Conservation (phyloP, 92 coral and sea anemone genomes). For the Plumapathes pennacea region DNA sequence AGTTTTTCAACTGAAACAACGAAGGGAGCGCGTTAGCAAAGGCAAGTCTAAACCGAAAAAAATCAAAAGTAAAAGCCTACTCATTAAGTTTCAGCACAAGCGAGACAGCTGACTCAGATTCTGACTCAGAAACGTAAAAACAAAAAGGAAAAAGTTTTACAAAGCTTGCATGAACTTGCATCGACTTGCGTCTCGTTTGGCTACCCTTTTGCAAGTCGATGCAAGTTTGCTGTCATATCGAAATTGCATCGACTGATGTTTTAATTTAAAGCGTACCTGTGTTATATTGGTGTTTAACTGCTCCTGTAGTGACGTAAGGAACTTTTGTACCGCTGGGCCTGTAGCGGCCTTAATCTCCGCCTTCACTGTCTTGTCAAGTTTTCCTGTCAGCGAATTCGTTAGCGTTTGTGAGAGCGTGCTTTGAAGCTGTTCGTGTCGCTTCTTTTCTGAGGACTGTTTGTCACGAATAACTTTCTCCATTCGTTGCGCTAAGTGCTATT, state of each 20-base stretch:
- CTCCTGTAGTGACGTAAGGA: slow-evolving; percentile 71
- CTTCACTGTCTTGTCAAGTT: slow-evolving; percentile 83
- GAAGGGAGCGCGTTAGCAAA: no score
- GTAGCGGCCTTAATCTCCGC: slow-evolving; percentile 84
- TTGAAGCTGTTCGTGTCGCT: slow-evolving; percentile 82
- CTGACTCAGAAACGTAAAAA: no score
- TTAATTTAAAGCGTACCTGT: slow-evolving; percentile 50
- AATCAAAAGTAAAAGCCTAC: no score
- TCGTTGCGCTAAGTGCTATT: slow-evolving; percentile 81
- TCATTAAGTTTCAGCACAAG: no score
- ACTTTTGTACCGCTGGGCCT: slow-evolving; percentile 82
- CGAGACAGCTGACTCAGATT: no score
- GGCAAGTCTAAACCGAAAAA: no score
- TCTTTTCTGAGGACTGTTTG: slow-evolving; percentile 76
- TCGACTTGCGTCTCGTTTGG: no score
- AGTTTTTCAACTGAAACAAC: no score
- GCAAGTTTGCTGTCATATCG: no score
- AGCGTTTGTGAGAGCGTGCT: slow-evolving; percentile 80
- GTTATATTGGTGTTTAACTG: slow-evolving; percentile 80
- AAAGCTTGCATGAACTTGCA: no score
- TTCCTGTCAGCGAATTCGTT: slow-evolving; percentile 83
- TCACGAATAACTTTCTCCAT: slow-evolving; percentile 87
- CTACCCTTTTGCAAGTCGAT: no score
- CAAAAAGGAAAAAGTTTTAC: no score
- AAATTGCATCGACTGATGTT: neutral